These are phyloP conservation scores for Thaleichthys pacificus DNA, from an alignment of 2,797 vertebrate species.

Conservation along the genomic window DNA sequence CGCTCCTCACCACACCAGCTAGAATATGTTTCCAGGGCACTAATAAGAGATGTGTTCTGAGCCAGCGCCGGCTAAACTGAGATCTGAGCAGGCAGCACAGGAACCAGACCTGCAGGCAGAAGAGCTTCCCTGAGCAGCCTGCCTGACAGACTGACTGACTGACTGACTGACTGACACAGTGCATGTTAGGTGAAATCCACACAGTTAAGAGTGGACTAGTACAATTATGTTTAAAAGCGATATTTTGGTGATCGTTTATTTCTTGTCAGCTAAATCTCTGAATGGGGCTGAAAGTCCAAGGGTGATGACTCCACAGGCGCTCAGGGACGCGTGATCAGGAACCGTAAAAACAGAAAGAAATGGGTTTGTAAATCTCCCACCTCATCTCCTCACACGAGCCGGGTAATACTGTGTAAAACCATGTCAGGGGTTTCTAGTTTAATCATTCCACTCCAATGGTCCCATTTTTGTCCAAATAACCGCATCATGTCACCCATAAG, in stretches of 20 bases:
- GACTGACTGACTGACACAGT: too few relatives aligned
- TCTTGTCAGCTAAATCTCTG: too few relatives aligned
- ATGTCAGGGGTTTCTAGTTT: background rate
- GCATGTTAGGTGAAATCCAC: too few relatives aligned
- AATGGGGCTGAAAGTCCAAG: too few relatives aligned
- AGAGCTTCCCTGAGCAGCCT: background rate
- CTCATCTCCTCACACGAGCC: background rate
- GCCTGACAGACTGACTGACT: too few relatives aligned
- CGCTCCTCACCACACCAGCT: constrained; percentile 1
- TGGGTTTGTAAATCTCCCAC: background rate
- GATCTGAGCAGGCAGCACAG: background rate
- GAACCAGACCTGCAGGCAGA: constrained; percentile 23
- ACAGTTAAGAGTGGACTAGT: too few relatives aligned
- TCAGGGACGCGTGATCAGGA: background rate
- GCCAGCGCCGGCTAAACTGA: constrained; percentile 2
- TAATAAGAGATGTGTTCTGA: constrained; percentile 42
- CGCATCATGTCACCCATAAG: constrained; percentile 60
- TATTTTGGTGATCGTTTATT: too few relatives aligned
- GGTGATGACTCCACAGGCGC: background rate
- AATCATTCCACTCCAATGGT: constrained; percentile 29
- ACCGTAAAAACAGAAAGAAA: background rate
- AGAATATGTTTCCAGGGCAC: constrained; percentile 59
- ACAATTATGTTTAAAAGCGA: too few relatives aligned
- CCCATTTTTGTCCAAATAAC: constrained; percentile 41
- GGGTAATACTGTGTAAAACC: background rate